These are phyloP conservation scores for Phaedon cochleariae DNA, from an alignment of 2,888 invertebrate species.

Conservation along the genomic window DNA sequence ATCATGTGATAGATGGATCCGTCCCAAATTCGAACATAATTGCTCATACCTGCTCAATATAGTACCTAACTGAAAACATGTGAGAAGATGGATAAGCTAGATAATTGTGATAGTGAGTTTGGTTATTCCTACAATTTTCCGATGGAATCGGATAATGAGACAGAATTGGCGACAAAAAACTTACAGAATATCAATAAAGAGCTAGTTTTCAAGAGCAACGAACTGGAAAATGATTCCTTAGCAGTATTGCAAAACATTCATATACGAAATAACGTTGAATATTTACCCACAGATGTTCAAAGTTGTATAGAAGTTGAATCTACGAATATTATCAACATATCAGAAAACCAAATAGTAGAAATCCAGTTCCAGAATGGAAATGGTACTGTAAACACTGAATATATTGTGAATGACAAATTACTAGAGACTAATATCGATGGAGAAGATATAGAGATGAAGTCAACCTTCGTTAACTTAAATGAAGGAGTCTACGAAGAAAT, in stretches of 20 bases:
- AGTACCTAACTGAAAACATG: conserved; percentile 44
- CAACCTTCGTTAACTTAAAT: conserved; percentile 47
- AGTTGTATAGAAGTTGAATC: conserved; percentile 55
- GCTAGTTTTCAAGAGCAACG: conserved; percentile 20
- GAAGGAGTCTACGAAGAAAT: conserved; percentile 51
- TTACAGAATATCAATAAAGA: conserved; percentile 46
- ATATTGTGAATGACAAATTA: conserved; percentile 54
- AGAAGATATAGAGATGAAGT: conserved; percentile 35
- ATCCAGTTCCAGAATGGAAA: conserved; percentile 57
- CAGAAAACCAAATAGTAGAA: conserved; percentile 57
- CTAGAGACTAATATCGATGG: conserved; percentile 15
- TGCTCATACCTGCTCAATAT: conserved; percentile 46
- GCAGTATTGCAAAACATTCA: conserved; percentile 31
- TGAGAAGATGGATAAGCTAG: conserved; percentile 39
- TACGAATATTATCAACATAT: conserved; percentile 51
- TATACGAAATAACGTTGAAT: conserved; percentile 36
- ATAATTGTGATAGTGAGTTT: conserved; percentile 34
- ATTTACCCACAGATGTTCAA: conserved; percentile 49
- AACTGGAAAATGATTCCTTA: conserved; percentile 23
- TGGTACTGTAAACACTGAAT: conserved; percentile 56
- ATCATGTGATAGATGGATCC: conserved; percentile 39
- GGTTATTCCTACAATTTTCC: conserved; percentile 30
- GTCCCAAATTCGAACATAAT: conserved; percentile 30
- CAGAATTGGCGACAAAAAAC: conserved; percentile 46
- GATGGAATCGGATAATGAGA: conserved; percentile 42